Conservation (phyloP, 92 coral and sea anemone genomes). For the Parazoanthus atlanticus region DNA sequence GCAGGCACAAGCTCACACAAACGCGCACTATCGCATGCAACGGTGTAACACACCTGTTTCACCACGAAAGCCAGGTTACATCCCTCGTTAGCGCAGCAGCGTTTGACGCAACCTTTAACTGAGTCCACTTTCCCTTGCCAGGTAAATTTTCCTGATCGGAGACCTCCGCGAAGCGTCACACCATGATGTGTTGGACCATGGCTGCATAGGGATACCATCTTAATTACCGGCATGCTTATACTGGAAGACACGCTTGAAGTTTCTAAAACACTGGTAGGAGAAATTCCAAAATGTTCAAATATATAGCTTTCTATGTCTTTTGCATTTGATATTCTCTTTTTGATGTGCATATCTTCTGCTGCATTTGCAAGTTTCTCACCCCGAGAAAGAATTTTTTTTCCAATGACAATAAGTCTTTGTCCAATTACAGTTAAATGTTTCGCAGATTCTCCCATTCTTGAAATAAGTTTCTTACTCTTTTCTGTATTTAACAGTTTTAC, state of each 20-base stretch:
- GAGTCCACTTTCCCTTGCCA: constrained; percentile 77
- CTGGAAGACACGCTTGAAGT: constrained; percentile 26
- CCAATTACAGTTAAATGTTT: constrained; percentile 56
- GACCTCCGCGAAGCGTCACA: constrained; percentile 85
- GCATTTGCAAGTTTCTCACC: constrained; percentile 65
- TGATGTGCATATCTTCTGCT: not conserved
- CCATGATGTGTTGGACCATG: constrained; percentile 77
- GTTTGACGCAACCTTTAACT: constrained; percentile 77
- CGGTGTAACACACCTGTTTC: constrained; percentile 78
- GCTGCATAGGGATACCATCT: constrained; percentile 81
- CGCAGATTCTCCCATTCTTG: not conserved
- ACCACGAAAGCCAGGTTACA: constrained; percentile 91
- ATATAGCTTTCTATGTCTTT: constrained; percentile 1
- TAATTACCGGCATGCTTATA: constrained; percentile 65
- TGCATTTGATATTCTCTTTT: not conserved
- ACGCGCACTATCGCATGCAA: constrained; percentile 74
- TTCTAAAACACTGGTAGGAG: not conserved
- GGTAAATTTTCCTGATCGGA: constrained; percentile 83
- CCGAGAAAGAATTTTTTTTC: constrained; percentile 69
- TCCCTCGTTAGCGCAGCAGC: constrained; percentile 77
- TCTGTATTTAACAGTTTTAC: constrained; percentile 59
- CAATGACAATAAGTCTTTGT: constrained; percentile 74
- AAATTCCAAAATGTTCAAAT: constrained; percentile 13
- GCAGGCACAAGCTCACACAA: constrained; percentile 77
- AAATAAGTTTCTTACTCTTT: not conserved